Evolutionary conservation across 2,797 vertebrate genomes (phyloP).

Genomic region (Dermochelys coriacea): DNA sequence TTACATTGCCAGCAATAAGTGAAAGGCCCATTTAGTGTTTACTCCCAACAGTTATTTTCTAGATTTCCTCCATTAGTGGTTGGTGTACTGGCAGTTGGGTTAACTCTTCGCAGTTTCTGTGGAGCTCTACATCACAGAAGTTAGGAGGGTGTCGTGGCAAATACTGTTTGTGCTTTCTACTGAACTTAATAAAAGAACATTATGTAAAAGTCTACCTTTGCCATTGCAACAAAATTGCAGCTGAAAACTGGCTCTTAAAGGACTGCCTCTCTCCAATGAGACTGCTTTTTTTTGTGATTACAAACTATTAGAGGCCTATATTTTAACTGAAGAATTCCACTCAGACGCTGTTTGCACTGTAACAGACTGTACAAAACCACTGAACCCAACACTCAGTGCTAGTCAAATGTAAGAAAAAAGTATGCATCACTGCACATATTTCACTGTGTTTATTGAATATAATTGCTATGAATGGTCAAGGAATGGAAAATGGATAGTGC

Average conservation of each 20-base stretch:
- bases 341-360: not conserved
- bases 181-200: not conserved
- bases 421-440: not conserved
- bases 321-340: not conserved
- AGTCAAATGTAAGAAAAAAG: not conserved
- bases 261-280: not conserved
- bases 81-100: not conserved
- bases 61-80: not conserved
- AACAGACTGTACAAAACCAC: rapidly evolving
- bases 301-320: not conserved
- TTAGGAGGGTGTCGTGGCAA: not conserved
- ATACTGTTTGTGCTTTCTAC: not conserved
- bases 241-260: not conserved
- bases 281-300: not conserved
- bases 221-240: not conserved
- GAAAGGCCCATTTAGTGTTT: not conserved
- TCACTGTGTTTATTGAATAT: not conserved
- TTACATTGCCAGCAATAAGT: slow-evolving; percentile 26
- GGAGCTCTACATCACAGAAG: not conserved
- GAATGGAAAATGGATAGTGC: not conserved
- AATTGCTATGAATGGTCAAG: not conserved
- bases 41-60: not conserved
- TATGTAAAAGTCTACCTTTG: not conserved
- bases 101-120: not conserved
- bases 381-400: not conserved